Base-by-base conservation (phyloP, 2,113 vertebrate species). In the Toxotes chatareus region DNA sequence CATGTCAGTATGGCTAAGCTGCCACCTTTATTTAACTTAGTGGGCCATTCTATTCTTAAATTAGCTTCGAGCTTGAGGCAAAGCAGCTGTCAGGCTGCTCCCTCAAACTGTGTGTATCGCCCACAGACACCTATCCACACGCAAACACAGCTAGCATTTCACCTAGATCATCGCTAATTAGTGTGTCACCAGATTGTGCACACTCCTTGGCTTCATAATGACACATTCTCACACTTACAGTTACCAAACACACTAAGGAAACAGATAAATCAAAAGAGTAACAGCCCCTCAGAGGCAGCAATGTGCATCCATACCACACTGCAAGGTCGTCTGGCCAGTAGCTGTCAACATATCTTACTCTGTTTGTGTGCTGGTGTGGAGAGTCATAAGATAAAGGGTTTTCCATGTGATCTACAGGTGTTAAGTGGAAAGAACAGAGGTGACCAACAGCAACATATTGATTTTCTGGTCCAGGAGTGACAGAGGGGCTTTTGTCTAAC, bases 131-230 rank as follows among this genome's bases (percentile, higher is more conserved):
- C 86, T 87, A 77, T 68, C 71, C 81, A 79, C 87, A 86, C 65
- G 66, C 84, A 72, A 79, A 80, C 86, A 83, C 87, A 82, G 89
- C 89, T 86, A 90, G 84, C 85, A 71, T 87, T 89, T 91, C 88
- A 89, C 87, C 85, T 91, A 79, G 89, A 89, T 92, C 82, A 87
- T 86, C 46, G 71, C 88, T 91, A 93, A 94, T 94, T 93, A 93
- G 87, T 79, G 83, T 82, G 76, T 84, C 84, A 80, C 88, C 92
- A 94, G 85, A 93, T 84, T 90, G 86, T 53, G 76, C 82, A 73
- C 85, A 73, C 80, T 60, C 57, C 73, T 86, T 38, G 79, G 75
- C 84, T 84, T 82, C 67, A 64, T 71, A 76, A 56, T 83, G 79
- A 89, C 76, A 73, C 70, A 82, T 74, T 81, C 64, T 74, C 56